A percentile compares a stretch with the other conserved stretches of the same genome.
These are phyloP conservation scores for Drosophila anomelani DNA, from an alignment of 2,888 invertebrate species.

Conservation along the genomic window DNA sequence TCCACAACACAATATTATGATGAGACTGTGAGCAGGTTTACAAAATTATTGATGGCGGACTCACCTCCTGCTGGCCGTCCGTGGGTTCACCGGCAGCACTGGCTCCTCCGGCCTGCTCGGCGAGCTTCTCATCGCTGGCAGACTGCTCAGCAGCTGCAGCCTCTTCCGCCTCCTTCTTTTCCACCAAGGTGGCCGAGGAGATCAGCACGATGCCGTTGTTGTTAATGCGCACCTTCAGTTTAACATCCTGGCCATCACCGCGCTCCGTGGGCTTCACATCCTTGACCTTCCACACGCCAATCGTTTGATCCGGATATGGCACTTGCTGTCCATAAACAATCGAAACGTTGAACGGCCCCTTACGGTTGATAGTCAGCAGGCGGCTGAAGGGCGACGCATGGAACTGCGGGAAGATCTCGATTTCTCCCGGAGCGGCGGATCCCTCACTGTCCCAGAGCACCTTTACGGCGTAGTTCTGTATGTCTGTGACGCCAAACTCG, in stretches of 20 bases:
- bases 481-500: conserved; percentile 97
- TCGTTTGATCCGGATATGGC: conserved; percentile 91
- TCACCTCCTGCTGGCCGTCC: conserved; percentile 86
- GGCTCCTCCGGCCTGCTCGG: conserved; percentile 53
- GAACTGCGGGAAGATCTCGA: conserved; percentile 95
- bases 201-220: conserved; percentile 96
- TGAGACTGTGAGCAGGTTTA: conserved; percentile 15
- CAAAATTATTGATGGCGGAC: conserved; percentile 37
- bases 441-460: conserved; percentile 92
- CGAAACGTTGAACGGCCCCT: conserved; percentile 93
- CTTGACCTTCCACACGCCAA: conserved; percentile 93
- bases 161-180: conserved; percentile 88
- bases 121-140: conserved; percentile 80
- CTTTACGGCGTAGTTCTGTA: conserved; percentile 95
- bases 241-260: conserved; percentile 97
- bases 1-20: conserved; percentile 23
- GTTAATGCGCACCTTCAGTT: conserved; percentile 97
- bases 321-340: conserved; percentile 92
- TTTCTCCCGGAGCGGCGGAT: conserved; percentile 88
- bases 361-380: conserved; percentile 96
- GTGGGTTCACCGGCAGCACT: conserved; percentile 84
- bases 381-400: conserved; percentile 97
- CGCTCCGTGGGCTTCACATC: conserved; percentile 94
- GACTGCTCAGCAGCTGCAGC: conserved; percentile 69
- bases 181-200: conserved; percentile 93